A percentile compares a stretch with the other conserved stretches of the same genome.
These are phyloP conservation scores for Eupithecia inturbata DNA, from an alignment of 2,888 invertebrate genomes.

Conservation along the genomic window DNA sequence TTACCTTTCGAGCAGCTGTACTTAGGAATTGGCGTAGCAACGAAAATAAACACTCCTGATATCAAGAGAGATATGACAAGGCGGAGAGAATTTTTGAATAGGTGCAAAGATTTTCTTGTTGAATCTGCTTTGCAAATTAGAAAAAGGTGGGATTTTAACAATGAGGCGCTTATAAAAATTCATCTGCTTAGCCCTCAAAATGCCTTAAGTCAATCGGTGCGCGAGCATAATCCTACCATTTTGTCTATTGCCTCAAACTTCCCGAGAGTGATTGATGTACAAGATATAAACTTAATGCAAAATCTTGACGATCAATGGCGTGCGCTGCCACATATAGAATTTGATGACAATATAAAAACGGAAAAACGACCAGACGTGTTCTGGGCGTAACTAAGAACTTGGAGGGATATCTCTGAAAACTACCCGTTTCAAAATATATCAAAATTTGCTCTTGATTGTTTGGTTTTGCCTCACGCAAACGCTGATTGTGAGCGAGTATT, in stretches of 20 bases:
- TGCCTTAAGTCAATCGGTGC: not conserved
- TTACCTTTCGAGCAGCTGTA: not conserved
- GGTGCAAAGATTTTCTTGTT: constrained; percentile 3
- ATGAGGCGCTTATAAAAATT: not conserved
- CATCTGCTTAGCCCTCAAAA: not conserved
- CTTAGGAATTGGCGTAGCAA: not conserved
- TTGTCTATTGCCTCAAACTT: not conserved
- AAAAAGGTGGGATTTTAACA: not conserved
- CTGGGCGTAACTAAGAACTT: not conserved
- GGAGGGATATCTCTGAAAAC: not conserved
- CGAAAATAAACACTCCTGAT: not conserved
- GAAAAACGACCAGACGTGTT: constrained; percentile 6
- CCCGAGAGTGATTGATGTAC: not conserved
- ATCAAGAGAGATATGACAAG: not conserved
- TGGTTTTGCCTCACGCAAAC: too few species aligned
- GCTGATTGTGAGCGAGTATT: too few species aligned
- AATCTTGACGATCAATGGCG: not conserved
- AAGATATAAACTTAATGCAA: not conserved
- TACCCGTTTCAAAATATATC: not conserved
- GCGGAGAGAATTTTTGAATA: not conserved
- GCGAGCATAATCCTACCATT: not conserved
- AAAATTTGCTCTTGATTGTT: constrained; percentile 6
- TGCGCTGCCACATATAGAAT: not conserved
- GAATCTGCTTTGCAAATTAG: constrained; percentile 6
- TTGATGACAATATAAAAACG: not conserved